phyloP scores from a whole-genome alignment of 2,797 vertebrate species.

The Alosa sapidissima region DNA sequence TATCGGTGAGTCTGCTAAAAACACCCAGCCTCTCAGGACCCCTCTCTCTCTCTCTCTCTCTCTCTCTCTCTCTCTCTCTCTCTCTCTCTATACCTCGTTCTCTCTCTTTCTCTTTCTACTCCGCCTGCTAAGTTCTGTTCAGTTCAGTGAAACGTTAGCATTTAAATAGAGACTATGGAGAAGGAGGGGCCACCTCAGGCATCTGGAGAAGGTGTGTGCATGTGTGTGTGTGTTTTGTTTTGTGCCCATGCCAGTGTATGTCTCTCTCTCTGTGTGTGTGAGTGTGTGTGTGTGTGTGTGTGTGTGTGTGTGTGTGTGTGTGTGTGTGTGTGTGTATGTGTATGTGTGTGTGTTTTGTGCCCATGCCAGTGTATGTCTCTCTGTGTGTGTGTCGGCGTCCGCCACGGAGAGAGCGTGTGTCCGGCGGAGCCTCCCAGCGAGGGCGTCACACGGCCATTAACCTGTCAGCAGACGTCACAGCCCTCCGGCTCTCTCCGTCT shows the following conservation, averaged over 20 bases:
- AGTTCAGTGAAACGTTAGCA: constrained; percentile 47
- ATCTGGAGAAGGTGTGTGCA: constrained; percentile 38
- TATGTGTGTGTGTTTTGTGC: neutral
- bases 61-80: constrained; percentile 18
- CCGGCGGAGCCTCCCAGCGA: constrained; percentile 56
- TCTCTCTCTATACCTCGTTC: constrained; percentile 23
- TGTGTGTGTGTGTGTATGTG: neutral
- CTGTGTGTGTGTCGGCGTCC: constrained; percentile 5
- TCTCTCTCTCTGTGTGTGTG: no score
- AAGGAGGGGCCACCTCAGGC: constrained; percentile 26
- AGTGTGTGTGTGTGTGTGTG: neutral
- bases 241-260: no score
- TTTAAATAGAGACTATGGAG: constrained; percentile 59
- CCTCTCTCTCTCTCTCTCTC: neutral
- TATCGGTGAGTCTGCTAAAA: constrained; percentile 32
- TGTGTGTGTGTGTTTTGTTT: constrained; percentile 55
- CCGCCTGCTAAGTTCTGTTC: constrained; percentile 17
- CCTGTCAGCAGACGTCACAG: constrained; percentile 59
- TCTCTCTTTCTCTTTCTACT: constrained; percentile 30
- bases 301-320: no score
- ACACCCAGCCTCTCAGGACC: constrained; percentile 20
- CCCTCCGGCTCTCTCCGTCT: constrained; percentile 59
- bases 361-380: neutral
- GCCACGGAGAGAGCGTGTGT: constrained; percentile 42
- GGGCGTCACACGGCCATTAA: constrained; percentile 63